A percentile compares a stretch with the other conserved stretches of the same genome.
phyloP scores from a whole-genome alignment of 2,888 invertebrate species.

The Aspidiotus rigidus region DNA sequence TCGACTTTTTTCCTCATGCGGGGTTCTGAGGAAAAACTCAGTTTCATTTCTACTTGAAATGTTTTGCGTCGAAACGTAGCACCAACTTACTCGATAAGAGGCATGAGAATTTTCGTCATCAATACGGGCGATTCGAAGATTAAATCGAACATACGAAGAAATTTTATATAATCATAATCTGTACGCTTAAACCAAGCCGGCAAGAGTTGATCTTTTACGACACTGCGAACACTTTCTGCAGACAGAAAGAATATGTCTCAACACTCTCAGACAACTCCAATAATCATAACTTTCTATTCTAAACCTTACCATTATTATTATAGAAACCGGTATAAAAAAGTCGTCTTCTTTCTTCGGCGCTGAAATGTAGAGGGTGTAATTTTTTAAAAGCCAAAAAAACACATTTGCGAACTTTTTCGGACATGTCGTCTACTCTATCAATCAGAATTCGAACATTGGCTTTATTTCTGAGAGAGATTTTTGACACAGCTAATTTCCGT shows the following conservation, averaged over 20 bases:
- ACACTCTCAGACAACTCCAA: background rate
- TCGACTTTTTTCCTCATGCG: slow-evolving; percentile 44
- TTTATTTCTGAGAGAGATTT: slow-evolving; percentile 11
- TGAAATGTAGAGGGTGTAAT: slow-evolving; percentile 51
- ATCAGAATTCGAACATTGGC: slow-evolving; percentile 46
- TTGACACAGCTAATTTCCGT: slow-evolving; percentile 23
- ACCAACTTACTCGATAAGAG: slow-evolving; percentile 15
- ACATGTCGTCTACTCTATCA: slow-evolving; percentile 64
- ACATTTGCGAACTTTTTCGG: slow-evolving; percentile 60
- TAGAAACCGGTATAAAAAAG: slow-evolving; percentile 55
- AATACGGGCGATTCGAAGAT: slow-evolving; percentile 12
- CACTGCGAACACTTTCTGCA: slow-evolving; percentile 42
- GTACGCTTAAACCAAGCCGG: slow-evolving; percentile 61
- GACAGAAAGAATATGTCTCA: slow-evolving; percentile 21
- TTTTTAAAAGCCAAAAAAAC: slow-evolving; percentile 49
- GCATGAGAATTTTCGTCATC: slow-evolving; percentile 21
- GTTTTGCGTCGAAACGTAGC: background rate
- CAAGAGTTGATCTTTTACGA: slow-evolving; percentile 50
- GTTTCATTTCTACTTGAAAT: background rate
- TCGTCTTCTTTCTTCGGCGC: slow-evolving; percentile 55
- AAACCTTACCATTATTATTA: slow-evolving; percentile 45
- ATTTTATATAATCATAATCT: slow-evolving; percentile 8
- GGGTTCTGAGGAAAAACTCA: slow-evolving; percentile 41
- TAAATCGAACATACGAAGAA: slow-evolving; percentile 14
- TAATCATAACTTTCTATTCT: background rate